phyloP scores from a whole-genome alignment of 2,797 vertebrate species.

The Lithobates pipiens region DNA sequence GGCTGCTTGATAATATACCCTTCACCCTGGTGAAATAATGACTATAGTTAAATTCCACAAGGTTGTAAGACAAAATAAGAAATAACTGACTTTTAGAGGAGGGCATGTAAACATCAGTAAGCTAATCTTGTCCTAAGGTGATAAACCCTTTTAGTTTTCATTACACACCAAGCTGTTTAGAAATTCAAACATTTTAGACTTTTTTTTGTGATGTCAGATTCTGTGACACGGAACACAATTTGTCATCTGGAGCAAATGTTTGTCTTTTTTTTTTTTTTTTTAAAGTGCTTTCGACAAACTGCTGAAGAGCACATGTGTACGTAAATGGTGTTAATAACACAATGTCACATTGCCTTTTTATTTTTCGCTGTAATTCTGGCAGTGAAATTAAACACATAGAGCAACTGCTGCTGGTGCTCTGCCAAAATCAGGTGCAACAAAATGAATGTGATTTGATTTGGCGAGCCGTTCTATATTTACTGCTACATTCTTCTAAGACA shows the following conservation, averaged over 20 bases:
- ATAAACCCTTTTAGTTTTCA: background rate
- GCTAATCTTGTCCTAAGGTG: background rate
- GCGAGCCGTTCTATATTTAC: conserved; percentile 53
- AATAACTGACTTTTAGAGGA: background rate
- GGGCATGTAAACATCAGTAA: background rate
- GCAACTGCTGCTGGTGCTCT: conserved; percentile 59
- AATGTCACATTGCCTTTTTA: conserved; percentile 43
- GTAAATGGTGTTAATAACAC: conserved; percentile 46
- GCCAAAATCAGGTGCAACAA: conserved; percentile 33
- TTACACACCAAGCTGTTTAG: background rate
- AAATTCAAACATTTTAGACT: background rate
- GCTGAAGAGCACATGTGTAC: conserved; percentile 35
- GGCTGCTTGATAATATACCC: too few species aligned
- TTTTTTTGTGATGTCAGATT: background rate
- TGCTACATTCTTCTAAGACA: conserved; percentile 45
- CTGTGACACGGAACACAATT: background rate
- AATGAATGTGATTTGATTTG: conserved; percentile 62
- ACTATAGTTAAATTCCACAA: too few species aligned
- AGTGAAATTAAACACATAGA: conserved; percentile 39
- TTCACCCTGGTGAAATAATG: too few species aligned
- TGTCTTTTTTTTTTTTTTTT: background rate
- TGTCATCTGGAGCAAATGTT: conserved; percentile 14
- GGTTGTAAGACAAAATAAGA: too few species aligned
- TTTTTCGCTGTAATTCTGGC: conserved; percentile 45
- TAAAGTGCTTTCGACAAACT: conserved; percentile 14